Conservation (phyloP, 2,797 vertebrate genomes). For the Sarcophilus harrisii region DNA sequence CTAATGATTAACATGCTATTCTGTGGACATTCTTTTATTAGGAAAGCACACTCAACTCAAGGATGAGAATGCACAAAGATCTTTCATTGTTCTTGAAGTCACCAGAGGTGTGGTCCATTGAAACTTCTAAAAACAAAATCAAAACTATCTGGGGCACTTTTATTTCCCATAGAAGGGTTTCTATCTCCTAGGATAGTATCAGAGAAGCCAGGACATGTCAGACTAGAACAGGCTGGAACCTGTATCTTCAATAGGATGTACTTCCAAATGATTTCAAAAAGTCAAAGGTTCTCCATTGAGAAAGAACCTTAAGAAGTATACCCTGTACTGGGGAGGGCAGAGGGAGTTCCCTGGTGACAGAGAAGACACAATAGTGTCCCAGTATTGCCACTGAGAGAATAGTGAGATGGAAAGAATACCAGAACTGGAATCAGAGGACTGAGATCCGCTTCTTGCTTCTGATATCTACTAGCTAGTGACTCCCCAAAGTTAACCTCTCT, state of each 20-base stretch:
- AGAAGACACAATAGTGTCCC: constrained; percentile 32
- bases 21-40: constrained; percentile 26
- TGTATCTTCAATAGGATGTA: neutral
- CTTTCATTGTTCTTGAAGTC: neutral
- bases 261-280: neutral
- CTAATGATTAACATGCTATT: constrained; percentile 47
- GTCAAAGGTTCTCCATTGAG: constrained; percentile 2
- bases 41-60: neutral
- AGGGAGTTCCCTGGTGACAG: constrained; percentile 23
- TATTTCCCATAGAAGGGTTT: constrained; percentile 11
- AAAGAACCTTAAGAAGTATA: neutral
- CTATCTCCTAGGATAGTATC: neutral
- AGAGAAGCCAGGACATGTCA: constrained; percentile 22
- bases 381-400: neutral
- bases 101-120: neutral
- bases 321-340: neutral
- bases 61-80: constrained; percentile 37
- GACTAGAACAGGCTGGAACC: neutral
- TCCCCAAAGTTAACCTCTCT: neutral
- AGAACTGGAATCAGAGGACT: neutral
- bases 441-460: neutral
- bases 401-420: neutral
- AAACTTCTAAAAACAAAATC: constrained; percentile 3
- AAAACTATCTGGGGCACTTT: neutral
- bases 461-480: neutral